Conservation (phyloP, 92 coral and sea anemone species). For the Phenganax marumi region DNA sequence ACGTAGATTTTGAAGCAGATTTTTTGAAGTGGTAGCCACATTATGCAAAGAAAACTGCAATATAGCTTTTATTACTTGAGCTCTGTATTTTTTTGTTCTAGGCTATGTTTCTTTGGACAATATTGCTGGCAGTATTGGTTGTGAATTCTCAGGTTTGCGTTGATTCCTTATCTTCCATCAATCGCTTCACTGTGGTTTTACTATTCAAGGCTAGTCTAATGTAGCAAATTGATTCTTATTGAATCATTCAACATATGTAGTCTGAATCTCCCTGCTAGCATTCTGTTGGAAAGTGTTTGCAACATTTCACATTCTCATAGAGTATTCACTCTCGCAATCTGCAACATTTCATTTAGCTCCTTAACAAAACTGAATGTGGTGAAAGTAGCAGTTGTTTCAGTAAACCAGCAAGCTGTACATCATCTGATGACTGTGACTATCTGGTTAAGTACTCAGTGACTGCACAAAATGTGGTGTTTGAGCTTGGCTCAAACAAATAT, state of each 20-base stretch:
- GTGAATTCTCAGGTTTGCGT: slow-evolving; percentile 8
- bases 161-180: background rate
- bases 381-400: slow-evolving; percentile 23
- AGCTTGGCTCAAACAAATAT: slow-evolving; percentile 20
- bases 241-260: too few species aligned
- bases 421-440: slow-evolving; percentile 27
- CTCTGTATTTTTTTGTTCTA: background rate
- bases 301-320: background rate
- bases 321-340: background rate
- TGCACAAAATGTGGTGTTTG: slow-evolving; percentile 29
- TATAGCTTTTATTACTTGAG: background rate
- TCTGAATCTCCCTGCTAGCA: background rate
- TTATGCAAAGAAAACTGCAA: too few species aligned
- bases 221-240: too few species aligned
- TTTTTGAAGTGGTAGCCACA: too few species aligned
- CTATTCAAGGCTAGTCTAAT: too few species aligned
- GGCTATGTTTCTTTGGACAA: background rate
- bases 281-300: background rate
- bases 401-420: slow-evolving; percentile 22
- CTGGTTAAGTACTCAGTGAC: slow-evolving; percentile 29
- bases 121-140: background rate
- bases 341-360: background rate
- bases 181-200: background rate
- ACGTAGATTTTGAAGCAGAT: too few species aligned
- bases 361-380: slow-evolving; percentile 26